Conservation (phyloP, 2,113 vertebrate genomes). For the Tonatia bakeri region DNA sequence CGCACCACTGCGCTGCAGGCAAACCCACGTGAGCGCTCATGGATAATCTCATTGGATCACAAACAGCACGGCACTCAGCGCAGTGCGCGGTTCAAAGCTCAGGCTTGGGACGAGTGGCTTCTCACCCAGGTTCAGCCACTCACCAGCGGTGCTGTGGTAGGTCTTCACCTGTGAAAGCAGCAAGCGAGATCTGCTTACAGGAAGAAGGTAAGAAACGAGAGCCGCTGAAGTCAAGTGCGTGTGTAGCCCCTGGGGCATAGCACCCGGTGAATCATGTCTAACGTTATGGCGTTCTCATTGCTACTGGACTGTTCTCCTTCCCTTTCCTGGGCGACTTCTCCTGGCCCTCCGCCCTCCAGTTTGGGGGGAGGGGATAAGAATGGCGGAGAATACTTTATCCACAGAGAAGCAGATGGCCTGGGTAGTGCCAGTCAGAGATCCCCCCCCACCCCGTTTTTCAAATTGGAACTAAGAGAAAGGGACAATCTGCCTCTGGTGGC, state of each 20-base stretch:
- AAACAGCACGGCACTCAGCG: accelerated
- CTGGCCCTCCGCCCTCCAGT: neutral
- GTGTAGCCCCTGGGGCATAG: neutral
- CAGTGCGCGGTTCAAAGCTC: neutral
- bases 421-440: too few relatives aligned
- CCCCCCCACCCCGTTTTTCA: neutral
- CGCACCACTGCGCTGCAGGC: neutral
- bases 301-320: too few relatives aligned
- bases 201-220: neutral
- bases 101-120: neutral
- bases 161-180: neutral
- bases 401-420: neutral
- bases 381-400: neutral
- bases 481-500: neutral
- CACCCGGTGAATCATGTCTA: too few relatives aligned
- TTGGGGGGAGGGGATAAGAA: too few relatives aligned
- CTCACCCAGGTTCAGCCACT: neutral
- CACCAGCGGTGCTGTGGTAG: too few relatives aligned
- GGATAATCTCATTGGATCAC: neutral
- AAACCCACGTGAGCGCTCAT: neutral
- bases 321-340: neutral
- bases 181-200: neutral
- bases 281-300: neutral
- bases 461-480: neutral
- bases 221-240: neutral